Conservation (phyloP, 1,140 invertebrate genomes). For the Procambarus virginalis region DNA sequence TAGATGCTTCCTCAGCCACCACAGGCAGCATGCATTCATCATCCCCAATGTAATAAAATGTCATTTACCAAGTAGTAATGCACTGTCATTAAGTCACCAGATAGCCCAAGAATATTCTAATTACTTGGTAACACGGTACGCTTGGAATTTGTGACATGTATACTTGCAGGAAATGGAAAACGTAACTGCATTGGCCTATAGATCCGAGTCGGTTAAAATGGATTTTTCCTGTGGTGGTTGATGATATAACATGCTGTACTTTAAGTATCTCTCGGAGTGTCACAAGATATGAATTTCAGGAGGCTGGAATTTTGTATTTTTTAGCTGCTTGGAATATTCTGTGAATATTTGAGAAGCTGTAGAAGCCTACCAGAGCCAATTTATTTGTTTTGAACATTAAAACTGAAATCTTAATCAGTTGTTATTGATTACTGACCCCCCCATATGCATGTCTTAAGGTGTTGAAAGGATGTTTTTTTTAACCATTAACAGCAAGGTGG, state of each 20-base stretch:
- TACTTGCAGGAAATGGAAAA: not conserved
- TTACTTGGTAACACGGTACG: too few species aligned
- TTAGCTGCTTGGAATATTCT: slow-evolving; percentile 33
- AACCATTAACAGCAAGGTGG: too few species aligned
- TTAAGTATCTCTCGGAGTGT: slow-evolving; percentile 14
- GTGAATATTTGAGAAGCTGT: slow-evolving; percentile 39
- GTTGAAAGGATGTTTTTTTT: too few species aligned
- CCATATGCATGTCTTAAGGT: too few species aligned
- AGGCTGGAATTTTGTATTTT: slow-evolving; percentile 39
- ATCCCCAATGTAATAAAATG: not conserved
- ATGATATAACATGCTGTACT: not conserved
- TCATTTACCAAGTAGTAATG: not conserved
- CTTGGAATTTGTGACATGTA: not conserved
- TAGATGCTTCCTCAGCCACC: not conserved
- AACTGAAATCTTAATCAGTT: slow-evolving; percentile 25
- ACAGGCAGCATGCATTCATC: not conserved
- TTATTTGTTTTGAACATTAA: slow-evolving; percentile 38
- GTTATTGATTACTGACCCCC: not conserved
- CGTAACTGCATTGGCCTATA: not conserved
- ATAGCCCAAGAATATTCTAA: not conserved
- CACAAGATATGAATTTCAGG: slow-evolving; percentile 42
- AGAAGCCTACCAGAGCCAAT: slow-evolving; percentile 38
- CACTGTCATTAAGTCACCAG: not conserved
- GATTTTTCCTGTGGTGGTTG: not conserved
- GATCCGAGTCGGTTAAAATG: not conserved